Evolutionary conservation across 2,888 invertebrate species (phyloP).

Genomic region (Agrilus biguttatus): DNA sequence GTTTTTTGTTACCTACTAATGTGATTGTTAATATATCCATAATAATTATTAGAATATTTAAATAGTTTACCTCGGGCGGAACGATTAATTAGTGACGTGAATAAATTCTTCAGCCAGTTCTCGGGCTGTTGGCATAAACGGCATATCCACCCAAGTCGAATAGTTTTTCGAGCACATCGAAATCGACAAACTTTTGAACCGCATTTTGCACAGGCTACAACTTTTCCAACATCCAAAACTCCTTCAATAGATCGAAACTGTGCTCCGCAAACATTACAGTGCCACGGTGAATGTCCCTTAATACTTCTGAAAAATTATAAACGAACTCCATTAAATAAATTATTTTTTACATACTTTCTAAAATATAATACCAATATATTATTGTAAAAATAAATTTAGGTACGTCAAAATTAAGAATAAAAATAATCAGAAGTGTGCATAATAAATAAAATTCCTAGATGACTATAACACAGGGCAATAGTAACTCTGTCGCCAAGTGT

Average conservation of each 20-base stretch:
- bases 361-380: too few species aligned
- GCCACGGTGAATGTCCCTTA: slow-evolving; percentile 17
- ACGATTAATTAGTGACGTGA: slow-evolving; percentile 19
- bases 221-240: slow-evolving; percentile 19
- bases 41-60: too few species aligned
- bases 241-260: slow-evolving; percentile 22
- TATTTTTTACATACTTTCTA: too few species aligned
- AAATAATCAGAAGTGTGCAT: too few species aligned
- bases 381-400: too few species aligned
- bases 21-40: too few species aligned
- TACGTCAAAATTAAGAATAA: too few species aligned
- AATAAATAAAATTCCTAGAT: too few species aligned
- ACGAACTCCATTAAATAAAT: too few species aligned
- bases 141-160: slow-evolving; percentile 22
- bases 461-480: too few species aligned
- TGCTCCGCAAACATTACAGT: slow-evolving; percentile 25
- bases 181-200: slow-evolving; percentile 21
- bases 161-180: slow-evolving; percentile 19
- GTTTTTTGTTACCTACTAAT: too few species aligned
- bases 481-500: too few species aligned
- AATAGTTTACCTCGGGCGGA: slow-evolving; percentile 13
- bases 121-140: slow-evolving; percentile 20
- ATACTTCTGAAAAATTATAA: slow-evolving; percentile 13
- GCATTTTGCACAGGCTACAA: slow-evolving; percentile 24
- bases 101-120: slow-evolving; percentile 24